phyloP scores from a whole-genome alignment of 2,888 invertebrate genomes.

The Cheilosia vulpina region DNA sequence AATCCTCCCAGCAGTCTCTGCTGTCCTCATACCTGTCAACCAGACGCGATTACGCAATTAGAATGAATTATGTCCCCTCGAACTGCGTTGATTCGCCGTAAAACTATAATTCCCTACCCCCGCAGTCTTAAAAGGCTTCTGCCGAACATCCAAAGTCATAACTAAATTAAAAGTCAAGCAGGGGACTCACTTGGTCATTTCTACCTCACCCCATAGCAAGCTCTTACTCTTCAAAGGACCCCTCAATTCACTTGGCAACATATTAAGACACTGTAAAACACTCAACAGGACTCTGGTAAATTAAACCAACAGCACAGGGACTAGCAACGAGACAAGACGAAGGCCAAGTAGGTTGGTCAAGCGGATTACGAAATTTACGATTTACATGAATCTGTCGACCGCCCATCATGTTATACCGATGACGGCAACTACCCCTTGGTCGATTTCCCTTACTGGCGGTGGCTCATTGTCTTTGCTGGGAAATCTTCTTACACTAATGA shows the following conservation, averaged over 20 bases:
- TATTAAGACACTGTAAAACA: constrained; percentile 58
- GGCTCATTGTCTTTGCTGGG: constrained; percentile 11
- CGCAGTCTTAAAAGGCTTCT: constrained; percentile 52
- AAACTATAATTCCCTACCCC: constrained; percentile 44
- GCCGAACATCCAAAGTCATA: constrained; percentile 69
- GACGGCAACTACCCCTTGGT: constrained; percentile 18
- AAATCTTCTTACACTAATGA: constrained; percentile 63
- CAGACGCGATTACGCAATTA: constrained; percentile 52
- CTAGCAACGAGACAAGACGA: constrained; percentile 52
- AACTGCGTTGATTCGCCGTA: constrained; percentile 58
- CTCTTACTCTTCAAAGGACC: constrained; percentile 23
- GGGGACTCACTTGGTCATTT: constrained; percentile 45
- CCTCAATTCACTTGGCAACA: constrained; percentile 47
- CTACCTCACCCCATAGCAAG: constrained; percentile 6
- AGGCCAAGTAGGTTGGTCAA: constrained; percentile 58
- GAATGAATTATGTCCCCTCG: constrained; percentile 62
- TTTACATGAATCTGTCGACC: constrained; percentile 68
- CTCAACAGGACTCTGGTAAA: constrained; percentile 65
- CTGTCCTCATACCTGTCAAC: constrained; percentile 42
- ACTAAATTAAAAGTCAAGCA: constrained; percentile 76
- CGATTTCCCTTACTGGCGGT: constrained; percentile 31
- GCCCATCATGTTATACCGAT: constrained; percentile 61
- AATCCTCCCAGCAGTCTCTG: constrained; percentile 2
- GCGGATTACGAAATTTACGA: constrained; percentile 70
- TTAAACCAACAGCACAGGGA: constrained; percentile 66